Conservation (phyloP, 2,113 vertebrate genomes). For the Chlorodrepanis virens region DNA sequence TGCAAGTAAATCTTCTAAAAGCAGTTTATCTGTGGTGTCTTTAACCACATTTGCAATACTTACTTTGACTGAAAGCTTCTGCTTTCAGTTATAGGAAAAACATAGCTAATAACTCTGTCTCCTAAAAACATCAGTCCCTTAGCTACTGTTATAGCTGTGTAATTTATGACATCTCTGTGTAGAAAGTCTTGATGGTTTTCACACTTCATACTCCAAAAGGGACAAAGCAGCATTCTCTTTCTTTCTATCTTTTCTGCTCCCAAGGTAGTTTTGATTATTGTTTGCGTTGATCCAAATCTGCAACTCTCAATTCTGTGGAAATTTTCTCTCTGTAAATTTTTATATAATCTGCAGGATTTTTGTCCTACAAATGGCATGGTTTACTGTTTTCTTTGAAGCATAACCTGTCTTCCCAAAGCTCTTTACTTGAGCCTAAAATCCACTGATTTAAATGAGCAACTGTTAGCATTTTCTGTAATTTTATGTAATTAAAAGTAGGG, state of each 20-base stretch:
- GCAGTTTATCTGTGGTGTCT: background rate
- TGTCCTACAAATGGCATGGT: background rate
- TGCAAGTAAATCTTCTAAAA: background rate
- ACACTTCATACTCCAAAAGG: background rate
- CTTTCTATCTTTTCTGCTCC: background rate
- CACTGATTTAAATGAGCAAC: background rate
- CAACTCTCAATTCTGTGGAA: background rate
- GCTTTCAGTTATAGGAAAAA: background rate
- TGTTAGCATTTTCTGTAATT: background rate
- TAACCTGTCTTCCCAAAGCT: background rate
- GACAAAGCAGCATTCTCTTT: background rate
- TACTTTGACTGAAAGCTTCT: background rate
- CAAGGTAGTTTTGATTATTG: background rate
- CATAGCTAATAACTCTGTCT: background rate
- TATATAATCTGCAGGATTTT: background rate
- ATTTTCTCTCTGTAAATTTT: background rate
- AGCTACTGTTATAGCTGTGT: background rate
- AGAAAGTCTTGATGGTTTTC: background rate
- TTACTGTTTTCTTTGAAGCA: background rate
- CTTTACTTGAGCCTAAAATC: background rate
- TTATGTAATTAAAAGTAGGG: background rate
- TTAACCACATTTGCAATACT: background rate
- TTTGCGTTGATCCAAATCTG: background rate
- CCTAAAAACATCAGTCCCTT: background rate
- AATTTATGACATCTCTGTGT: background rate